These are phyloP conservation scores for Parazoanthus atlanticus DNA, from an alignment of 92 coral and sea anemone genomes.

Conservation along the genomic window DNA sequence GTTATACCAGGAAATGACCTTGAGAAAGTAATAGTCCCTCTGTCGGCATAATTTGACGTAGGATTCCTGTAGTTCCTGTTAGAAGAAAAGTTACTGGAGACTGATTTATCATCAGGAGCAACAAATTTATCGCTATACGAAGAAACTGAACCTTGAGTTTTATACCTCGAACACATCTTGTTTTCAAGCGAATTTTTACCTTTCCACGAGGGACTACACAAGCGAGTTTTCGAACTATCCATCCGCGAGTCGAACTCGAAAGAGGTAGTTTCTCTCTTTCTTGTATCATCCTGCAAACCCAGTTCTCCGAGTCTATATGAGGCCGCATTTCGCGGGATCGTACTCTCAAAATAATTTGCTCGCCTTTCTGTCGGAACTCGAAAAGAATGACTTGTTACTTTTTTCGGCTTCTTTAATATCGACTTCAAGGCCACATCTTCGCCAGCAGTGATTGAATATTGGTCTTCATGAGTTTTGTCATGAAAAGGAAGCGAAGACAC, in stretches of 20 bases:
- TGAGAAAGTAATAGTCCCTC: slow-evolving; percentile 17
- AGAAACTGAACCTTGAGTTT: background rate
- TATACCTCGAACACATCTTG: background rate
- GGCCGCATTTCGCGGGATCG: background rate
- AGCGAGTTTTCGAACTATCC: background rate
- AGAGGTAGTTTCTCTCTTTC: background rate
- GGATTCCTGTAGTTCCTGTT: background rate
- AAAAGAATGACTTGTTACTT: slow-evolving; percentile 6
- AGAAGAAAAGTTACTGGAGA: background rate
- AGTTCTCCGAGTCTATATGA: background rate
- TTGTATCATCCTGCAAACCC: background rate
- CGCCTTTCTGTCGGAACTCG: slow-evolving; percentile 13
- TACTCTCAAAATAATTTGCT: background rate
- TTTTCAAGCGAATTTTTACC: background rate
- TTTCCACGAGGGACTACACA: background rate
- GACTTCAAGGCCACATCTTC: slow-evolving; percentile 27
- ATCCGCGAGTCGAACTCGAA: background rate
- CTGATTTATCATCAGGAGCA: background rate
- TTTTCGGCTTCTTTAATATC: slow-evolving; percentile 24
- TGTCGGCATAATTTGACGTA: background rate
- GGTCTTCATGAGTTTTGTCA: background rate
- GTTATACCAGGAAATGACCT: slow-evolving; percentile 11
- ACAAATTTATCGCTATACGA: background rate
- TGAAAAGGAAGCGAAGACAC: background rate
- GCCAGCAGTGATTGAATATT: background rate